Evolutionary conservation across 2,888 invertebrate genomes (phyloP).

Genomic region (Brachycybe producta): DNA sequence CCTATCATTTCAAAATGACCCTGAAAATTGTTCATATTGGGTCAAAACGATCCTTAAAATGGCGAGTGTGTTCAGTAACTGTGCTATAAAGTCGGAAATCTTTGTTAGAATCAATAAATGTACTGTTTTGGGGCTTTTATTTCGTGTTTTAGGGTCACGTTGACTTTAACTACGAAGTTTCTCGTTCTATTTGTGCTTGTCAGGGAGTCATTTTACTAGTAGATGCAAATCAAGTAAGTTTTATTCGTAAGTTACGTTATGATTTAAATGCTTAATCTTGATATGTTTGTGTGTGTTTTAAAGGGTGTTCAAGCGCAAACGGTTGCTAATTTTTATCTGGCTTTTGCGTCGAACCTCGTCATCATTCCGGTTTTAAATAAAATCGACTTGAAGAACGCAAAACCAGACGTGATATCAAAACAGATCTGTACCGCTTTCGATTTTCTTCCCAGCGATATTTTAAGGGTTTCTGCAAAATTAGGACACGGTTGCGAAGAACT

Average conservation of each 20-base stretch:
- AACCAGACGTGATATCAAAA: slow-evolving; percentile 64
- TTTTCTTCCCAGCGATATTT: slow-evolving; percentile 54
- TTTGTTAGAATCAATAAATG: too few species aligned
- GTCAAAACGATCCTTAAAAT: too few species aligned
- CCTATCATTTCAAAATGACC: too few species aligned
- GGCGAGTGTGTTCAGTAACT: too few species aligned
- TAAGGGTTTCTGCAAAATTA: slow-evolving; percentile 83
- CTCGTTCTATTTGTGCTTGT: slow-evolving; percentile 78
- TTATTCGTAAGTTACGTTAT: background rate
- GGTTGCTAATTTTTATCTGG: slow-evolving; percentile 88
- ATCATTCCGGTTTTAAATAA: slow-evolving; percentile 93
- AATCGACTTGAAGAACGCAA: slow-evolving; percentile 82
- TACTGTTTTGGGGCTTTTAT: background rate
- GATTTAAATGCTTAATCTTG: background rate
- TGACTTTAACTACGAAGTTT: slow-evolving; percentile 91
- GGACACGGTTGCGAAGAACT: slow-evolving; percentile 71
- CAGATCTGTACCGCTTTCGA: slow-evolving; percentile 72
- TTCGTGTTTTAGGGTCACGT: slow-evolving; percentile 62
- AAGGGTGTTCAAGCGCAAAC: slow-evolving; percentile 89
- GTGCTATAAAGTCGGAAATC: too few species aligned
- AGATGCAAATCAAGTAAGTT: slow-evolving; percentile 65
- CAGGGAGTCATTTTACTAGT: slow-evolving; percentile 89
- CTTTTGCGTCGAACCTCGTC: slow-evolving; percentile 62
- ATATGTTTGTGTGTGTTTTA: slow-evolving; percentile 1
- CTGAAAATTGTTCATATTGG: too few species aligned